Base-by-base conservation (phyloP, 53 echinoderm and acorn worm genomes). In the Echinarachnius parma region DNA sequence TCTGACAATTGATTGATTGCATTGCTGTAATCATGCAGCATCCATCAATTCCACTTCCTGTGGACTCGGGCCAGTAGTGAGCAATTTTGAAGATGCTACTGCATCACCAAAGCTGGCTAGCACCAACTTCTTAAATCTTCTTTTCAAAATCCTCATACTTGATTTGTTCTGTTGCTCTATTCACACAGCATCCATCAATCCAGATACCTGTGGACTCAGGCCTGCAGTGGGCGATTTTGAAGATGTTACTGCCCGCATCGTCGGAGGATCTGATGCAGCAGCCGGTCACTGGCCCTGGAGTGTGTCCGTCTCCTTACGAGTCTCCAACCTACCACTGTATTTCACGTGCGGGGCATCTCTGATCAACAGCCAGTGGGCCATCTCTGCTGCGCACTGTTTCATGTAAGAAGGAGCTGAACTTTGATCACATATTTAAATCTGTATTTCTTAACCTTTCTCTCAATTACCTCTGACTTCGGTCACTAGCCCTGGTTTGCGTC, bases 321-420 rank as follows among this genome's bases (percentile, higher is more conserved):
- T 66, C 1, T 1, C 7, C 15, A 18, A 13, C n/a, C 9, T 19
- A n/a, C 27, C 27, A 4, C 48, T 48, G 30, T 48, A 66, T 19
- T 49, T 48, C 31, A 3, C 1, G 5, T 66, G 66, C 30, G 49
- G 66, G 0, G 66, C 66, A 13, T 29, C 66, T 37, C 49, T 66
- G 18, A n/a, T 66, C 19, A 19, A 48, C 5, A 32, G 33, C 48
- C 66, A 31, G 30, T 66, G 66, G 66, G 66, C 66, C 30, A 66
- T 66, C 48, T 48, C 66, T 2, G 66, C 66, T 31, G 66, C 66
- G 16, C 66, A 66, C 33, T 66, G 66, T 18, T 4, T 64, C 14
- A 14, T 13, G 65, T 66, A 62, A 62, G 62, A n/a, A n/a, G n/a
- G n/a, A n/a, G n/a, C n/a, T n/a, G n/a, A n/a, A n/a, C n/a, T n/a